Evolutionary conservation across 1,140 invertebrate species (phyloP).

Genomic region (Drosophila varians): DNA sequence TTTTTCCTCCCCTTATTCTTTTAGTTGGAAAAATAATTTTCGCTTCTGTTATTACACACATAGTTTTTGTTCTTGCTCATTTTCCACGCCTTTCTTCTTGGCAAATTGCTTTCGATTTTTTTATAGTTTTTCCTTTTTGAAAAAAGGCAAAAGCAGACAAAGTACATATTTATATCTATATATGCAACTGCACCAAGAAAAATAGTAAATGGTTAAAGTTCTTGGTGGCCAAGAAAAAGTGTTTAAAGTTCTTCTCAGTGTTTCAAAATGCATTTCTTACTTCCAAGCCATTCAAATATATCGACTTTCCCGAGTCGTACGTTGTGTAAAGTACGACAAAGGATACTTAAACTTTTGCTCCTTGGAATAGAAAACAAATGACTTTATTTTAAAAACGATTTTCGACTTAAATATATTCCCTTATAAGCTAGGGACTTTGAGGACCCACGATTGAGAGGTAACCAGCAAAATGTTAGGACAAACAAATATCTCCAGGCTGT

Average conservation of each 20-base stretch:
- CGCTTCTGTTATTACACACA: constrained; percentile 41
- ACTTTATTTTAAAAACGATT: not conserved
- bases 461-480: constrained; percentile 8
- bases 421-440: too few species aligned
- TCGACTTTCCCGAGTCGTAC: not conserved
- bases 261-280: not conserved
- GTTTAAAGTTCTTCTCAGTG: not conserved
- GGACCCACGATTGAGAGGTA: too few species aligned
- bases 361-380: not conserved
- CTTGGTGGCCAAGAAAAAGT: not conserved
- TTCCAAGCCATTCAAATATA: not conserved
- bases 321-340: not conserved
- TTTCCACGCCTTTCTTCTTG: constrained; percentile 19
- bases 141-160: constrained; percentile 3
- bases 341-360: not conserved
- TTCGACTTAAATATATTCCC: too few species aligned
- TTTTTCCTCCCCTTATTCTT: not conserved
- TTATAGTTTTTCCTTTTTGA: constrained; percentile 22
- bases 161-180: constrained; percentile 21
- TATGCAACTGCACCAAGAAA: not conserved
- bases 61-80: constrained; percentile 10
- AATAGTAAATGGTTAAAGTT: not conserved
- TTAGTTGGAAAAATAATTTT: constrained; percentile 50
- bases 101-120: constrained; percentile 60
- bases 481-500: constrained; percentile 26